A percentile compares a stretch with the other conserved stretches of the same genome.
Conservation (phyloP, 64 coral and sea anemone species). For the Actinia equina region DNA sequence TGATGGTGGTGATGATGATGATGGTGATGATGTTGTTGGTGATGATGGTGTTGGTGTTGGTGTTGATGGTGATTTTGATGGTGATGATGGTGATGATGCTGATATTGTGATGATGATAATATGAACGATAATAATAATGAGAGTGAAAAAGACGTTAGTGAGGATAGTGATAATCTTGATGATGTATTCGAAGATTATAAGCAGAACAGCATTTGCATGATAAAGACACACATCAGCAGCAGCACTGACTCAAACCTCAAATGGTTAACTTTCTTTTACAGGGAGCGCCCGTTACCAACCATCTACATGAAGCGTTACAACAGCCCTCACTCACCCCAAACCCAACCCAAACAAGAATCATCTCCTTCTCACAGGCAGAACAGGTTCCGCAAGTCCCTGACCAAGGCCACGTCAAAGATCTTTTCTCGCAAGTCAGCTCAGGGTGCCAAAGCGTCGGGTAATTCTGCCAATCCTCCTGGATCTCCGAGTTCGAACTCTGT, state of each 20-base stretch:
- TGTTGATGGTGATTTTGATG: too few species aligned
- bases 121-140: too few species aligned
- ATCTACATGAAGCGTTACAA: conserved; percentile 65
- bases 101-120: too few species aligned
- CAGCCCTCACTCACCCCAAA: conserved; percentile 38
- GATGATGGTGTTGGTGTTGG: too few species aligned
- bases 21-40: too few species aligned
- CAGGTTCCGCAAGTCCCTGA: conserved; percentile 81
- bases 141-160: too few species aligned
- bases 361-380: conserved; percentile 78
- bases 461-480: conserved; percentile 20
- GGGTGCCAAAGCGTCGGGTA: conserved; percentile 34
- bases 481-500: conserved; percentile 30
- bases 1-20: too few species aligned
- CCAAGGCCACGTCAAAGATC: conserved; percentile 90
- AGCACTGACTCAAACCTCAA: neutral
- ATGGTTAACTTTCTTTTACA: neutral
- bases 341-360: conserved; percentile 56
- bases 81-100: too few species aligned
- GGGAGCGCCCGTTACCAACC: conserved; percentile 72
- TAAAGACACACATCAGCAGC: too few species aligned
- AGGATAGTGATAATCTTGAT: too few species aligned
- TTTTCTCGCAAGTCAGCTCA: conserved; percentile 79
- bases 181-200: too few species aligned
- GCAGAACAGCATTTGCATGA: too few species aligned